Base-by-base conservation (phyloP, 1,140 invertebrate genomes). In the Lasioglossum baleicum region DNA sequence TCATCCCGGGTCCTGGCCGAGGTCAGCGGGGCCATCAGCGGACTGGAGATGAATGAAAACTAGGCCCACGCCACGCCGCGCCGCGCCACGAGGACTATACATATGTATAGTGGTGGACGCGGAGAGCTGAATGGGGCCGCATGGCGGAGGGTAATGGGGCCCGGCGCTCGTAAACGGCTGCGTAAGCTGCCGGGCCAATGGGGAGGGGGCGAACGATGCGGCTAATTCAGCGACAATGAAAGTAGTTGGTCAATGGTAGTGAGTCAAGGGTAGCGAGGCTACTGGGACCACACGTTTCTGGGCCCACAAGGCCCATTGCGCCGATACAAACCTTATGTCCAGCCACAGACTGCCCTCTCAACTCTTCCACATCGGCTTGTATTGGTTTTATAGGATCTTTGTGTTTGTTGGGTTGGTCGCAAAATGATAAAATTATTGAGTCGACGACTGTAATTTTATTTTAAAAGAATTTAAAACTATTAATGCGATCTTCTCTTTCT, bases 1-100 rank as follows among this genome's bases (percentile, higher is more conserved):
- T 90, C 89, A 89, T 90, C 89, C 83, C 87, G 88, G 83, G 89
- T 89, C 77, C 84, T 84, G 84, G 87, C 83, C 88, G 88, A 90
- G 89, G 89, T 90, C 88, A 90, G 72, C 88, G 81, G 74, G 89
- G 88, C 89, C 88, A 90, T 90, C 89, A 86, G 20, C 84, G 75
- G 88, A 87, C 89, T 88, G 88, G 88, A 90, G 84, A 87, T 90
- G 89, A 90, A 90, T 90, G 89, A 90, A 90, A 90, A 90, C 89
- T 90, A 90, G 88, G 83, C 75, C 81, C 81, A 75, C 61, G 83
- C 81, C 78, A 79, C 76, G 66, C 15, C 51, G 17, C 15, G 66
- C 63, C 66, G 17, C 15, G 66, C 63, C 66, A 75, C 56, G 48
- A 79, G 83, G 65, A 74, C 73, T 84, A 13, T 48, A 48, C 35